These are phyloP conservation scores for Rhopilema esculentum DNA, from an alignment of 30 jellyfish, hydroid and myxozoan genomes.

Conservation along the genomic window DNA sequence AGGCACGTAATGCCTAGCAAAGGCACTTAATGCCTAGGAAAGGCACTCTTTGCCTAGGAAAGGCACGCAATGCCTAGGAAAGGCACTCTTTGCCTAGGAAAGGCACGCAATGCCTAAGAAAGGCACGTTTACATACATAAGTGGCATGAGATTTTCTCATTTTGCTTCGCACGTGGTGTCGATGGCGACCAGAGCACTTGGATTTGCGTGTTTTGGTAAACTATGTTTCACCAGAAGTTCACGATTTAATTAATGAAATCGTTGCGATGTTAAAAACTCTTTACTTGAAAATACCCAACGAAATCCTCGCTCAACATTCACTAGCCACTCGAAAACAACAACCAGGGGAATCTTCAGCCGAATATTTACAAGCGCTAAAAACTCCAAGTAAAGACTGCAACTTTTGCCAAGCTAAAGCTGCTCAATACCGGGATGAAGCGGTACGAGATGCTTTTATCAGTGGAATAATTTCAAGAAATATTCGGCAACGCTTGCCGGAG, in stretches of 20 bases:
- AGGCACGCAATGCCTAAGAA: too few species aligned
- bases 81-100: too few species aligned
- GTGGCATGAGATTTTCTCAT: too few species aligned
- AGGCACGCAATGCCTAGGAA: too few species aligned
- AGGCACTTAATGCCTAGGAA: too few species aligned
- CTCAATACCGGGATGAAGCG: slow-evolving; percentile 65
- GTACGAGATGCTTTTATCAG: slow-evolving; percentile 78
- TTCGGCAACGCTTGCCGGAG: slow-evolving; percentile 77
- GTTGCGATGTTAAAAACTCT: slow-evolving; percentile 50
- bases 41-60: too few species aligned
- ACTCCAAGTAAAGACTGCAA: slow-evolving; percentile 72
- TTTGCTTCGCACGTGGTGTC: too few species aligned
- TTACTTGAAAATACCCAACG: slow-evolving; percentile 53
- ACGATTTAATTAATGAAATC: slow-evolving; percentile 55
- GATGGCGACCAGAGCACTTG: slow-evolving; percentile 26
- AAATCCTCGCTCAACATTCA: slow-evolving; percentile 64
- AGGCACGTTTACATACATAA: too few species aligned
- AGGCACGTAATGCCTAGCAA: too few species aligned
- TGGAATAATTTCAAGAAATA: slow-evolving; percentile 60
- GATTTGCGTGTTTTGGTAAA: slow-evolving; percentile 56
- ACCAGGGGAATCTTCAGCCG: slow-evolving; percentile 72
- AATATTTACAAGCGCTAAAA: slow-evolving; percentile 71
- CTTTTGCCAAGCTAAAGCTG: slow-evolving; percentile 67
- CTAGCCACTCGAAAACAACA: slow-evolving; percentile 73
- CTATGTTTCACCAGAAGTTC: slow-evolving; percentile 63